Base-by-base conservation (phyloP, 2,888 invertebrate genomes). In the Podabrus alpinus region DNA sequence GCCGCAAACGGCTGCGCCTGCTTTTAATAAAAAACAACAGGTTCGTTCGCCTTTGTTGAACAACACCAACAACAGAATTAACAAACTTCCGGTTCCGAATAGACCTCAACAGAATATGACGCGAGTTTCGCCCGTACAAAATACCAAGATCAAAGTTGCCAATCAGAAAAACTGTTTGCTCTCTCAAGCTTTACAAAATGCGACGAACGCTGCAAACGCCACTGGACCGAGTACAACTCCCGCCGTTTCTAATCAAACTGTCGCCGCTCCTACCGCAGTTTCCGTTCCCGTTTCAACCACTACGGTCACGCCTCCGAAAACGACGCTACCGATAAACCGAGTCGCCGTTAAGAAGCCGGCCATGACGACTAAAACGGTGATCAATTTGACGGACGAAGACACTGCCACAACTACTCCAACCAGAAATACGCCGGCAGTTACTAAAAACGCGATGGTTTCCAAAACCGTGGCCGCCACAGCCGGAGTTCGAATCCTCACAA, bases 321-420 rank as follows among this genome's bases (percentile, higher is more conserved):
- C n/a, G n/a, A n/a, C 29, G 13, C 16, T 16, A 21, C 59, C 67
- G 16, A 9, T 15, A 4, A 67, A 19, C n/a, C 66, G 17, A 60
- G 21, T 66, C 5, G 17, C 16, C 15, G 45, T 59, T 10, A 68
- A 67, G 3, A 19, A 24, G 29, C 45, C 45, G 0, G 66, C 66
- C 4, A 17, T 64, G 4, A 17, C 69, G 15, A 21, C 88, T 80
- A 87, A 86, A 77, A 82, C 87, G 24, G 89, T 92, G 29, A 92
- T 93, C 67, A 95, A 95, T 86, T 88, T 95, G 73, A 95, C 95
- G 0, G 94, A 94, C 77, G 95, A 95, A 82, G 95, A 94, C 25
- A 21, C 59, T 1, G 19, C 69, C 9, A 11, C 29, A 3, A 19
- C 3, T 19, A 11, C 61, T 15, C 29, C 72, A n/a, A 69, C 72